Conservation (phyloP, 92 coral and sea anemone genomes). For the Porites divaricata region DNA sequence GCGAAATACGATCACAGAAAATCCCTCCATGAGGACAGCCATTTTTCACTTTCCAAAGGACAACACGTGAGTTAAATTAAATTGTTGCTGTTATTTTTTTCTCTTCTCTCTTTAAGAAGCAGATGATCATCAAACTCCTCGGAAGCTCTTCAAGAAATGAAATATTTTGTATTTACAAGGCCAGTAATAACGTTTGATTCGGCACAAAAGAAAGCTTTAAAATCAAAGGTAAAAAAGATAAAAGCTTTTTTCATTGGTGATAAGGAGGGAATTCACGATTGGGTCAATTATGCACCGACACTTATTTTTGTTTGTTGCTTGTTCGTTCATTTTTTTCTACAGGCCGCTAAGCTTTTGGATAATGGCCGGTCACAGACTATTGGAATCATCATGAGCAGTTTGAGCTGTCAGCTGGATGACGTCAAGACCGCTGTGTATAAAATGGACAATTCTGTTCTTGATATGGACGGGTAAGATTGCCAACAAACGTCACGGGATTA, state of each 20-base stretch:
- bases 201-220: no score
- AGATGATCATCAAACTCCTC: background rate
- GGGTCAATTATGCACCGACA: no score
- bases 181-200: no score
- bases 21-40: conserved; percentile 89
- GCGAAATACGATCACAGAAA: conserved; percentile 72
- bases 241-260: no score
- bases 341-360: conserved; percentile 92
- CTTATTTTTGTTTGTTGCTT: background rate
- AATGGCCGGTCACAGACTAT: conserved; percentile 93
- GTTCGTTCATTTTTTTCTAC: background rate
- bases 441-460: conserved; percentile 92
- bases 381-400: conserved; percentile 96
- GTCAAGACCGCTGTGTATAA: conserved; percentile 91
- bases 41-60: conserved; percentile 83
- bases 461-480: conserved; percentile 89
- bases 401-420: conserved; percentile 93
- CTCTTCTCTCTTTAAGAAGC: background rate
- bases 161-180: no score
- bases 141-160: no score
- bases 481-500: background rate
- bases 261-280: no score
- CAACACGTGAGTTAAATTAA: conserved; percentile 67
- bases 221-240: no score
- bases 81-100: background rate